phyloP scores from a whole-genome alignment of 2,888 invertebrate species.

The Melieria omissa region DNA sequence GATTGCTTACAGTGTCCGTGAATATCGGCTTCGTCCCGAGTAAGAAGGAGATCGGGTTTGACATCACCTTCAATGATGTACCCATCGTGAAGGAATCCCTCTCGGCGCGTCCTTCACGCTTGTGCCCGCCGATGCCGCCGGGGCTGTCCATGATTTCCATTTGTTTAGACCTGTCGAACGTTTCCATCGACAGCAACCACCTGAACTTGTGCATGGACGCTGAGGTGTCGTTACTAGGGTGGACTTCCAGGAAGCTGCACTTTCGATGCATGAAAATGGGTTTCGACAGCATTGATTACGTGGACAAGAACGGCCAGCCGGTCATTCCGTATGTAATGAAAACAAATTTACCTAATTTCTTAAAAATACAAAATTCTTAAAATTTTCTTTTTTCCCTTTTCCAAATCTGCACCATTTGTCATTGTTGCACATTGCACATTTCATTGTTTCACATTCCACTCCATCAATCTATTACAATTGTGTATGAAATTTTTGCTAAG shows the following conservation, averaged over 20 bases:
- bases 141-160: slow-evolving; percentile 73
- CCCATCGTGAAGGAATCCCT: slow-evolving; percentile 72
- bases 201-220: slow-evolving; percentile 75
- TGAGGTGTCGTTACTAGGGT: too few species aligned
- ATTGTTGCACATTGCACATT: too few species aligned
- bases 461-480: too few species aligned
- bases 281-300: slow-evolving; percentile 68
- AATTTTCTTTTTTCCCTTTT: too few species aligned
- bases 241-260: too few species aligned
- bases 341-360: too few species aligned
- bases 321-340: slow-evolving; percentile 49
- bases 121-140: slow-evolving; percentile 76
- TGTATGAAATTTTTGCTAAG: too few species aligned
- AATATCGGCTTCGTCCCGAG: slow-evolving; percentile 75
- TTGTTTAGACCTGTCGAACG: slow-evolving; percentile 78
- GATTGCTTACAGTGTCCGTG: slow-evolving; percentile 71
- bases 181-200: slow-evolving; percentile 74
- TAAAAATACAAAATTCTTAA: too few species aligned
- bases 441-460: too few species aligned
- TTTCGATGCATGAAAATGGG: slow-evolving; percentile 81
- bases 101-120: slow-evolving; percentile 78
- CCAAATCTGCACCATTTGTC: too few species aligned
- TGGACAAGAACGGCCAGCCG: slow-evolving; percentile 58
- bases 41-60: slow-evolving; percentile 73
- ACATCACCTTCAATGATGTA: slow-evolving; percentile 75